Evolutionary conservation across 2,113 vertebrate species (phyloP).

Genomic region (Corythoichthys intestinalis): DNA sequence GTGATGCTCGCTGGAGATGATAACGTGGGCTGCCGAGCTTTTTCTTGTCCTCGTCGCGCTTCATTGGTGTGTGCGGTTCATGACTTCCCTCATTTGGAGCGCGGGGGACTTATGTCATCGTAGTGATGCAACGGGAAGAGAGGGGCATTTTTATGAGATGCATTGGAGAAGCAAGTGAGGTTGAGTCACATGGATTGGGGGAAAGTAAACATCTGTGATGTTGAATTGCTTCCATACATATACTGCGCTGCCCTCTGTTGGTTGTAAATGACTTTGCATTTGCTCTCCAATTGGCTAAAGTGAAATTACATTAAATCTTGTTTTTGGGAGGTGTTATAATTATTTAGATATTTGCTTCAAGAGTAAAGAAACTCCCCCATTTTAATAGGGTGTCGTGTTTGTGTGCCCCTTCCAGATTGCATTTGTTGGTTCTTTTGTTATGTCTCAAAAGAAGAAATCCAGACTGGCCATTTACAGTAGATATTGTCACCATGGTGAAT

Average conservation of each 20-base stretch:
- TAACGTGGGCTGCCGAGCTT: conserved; percentile 42
- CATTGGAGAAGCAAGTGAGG: conserved; percentile 17
- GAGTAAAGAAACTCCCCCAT: neutral
- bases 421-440: neutral
- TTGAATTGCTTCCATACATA: neutral
- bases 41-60: conserved; percentile 23
- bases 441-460: neutral
- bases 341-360: neutral
- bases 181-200: conserved; percentile 25
- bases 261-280: neutral
- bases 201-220: conserved; percentile 19
- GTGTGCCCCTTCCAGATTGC: neutral
- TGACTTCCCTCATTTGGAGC: neutral
- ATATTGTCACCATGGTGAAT: conserved; percentile 57
- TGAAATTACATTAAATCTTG: neutral
- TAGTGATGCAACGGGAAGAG: conserved; percentile 1
- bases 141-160: conserved; percentile 10
- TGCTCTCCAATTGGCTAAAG: no score
- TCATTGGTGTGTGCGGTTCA: neutral
- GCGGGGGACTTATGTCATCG: neutral
- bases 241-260: conserved; percentile 53
- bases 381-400: conserved; percentile 13
- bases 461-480: conserved; percentile 33
- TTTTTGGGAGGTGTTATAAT: neutral
- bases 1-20: conserved; percentile 38